Conservation (phyloP, 2,797 vertebrate species). For the Syngnathus rostellatus region DNA sequence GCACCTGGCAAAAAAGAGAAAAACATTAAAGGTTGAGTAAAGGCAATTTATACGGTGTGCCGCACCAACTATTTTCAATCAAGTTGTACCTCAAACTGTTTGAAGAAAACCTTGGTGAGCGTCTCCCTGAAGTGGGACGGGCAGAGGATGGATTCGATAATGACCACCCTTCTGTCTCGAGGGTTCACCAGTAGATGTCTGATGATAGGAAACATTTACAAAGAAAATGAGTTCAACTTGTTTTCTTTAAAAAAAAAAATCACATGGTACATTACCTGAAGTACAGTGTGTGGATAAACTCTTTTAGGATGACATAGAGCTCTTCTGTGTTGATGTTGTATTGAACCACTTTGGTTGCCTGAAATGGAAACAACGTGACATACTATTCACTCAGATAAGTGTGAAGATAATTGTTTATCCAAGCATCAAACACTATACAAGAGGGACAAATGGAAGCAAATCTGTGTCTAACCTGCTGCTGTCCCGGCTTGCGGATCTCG, state of each 20-base stretch:
- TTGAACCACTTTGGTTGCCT: constrained; percentile 90
- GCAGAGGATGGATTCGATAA: constrained; percentile 92
- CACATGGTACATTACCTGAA: constrained; percentile 77
- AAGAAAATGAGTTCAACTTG: background rate
- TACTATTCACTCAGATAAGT: background rate
- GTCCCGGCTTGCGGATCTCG: constrained; percentile 83
- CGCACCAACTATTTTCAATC: background rate
- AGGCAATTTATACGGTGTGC: background rate
- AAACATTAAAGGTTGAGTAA: background rate
- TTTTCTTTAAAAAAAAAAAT: background rate
- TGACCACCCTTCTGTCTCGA: constrained; percentile 91
- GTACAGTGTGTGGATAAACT: constrained; percentile 95
- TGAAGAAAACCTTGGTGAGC: constrained; percentile 92
- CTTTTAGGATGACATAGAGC: constrained; percentile 91
- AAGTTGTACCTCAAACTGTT: constrained; percentile 87
- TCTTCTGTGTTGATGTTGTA: constrained; percentile 98
- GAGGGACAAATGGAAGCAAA: background rate
- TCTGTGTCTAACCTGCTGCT: constrained; percentile 71
- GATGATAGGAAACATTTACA: background rate
- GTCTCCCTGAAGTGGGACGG: constrained; percentile 98
- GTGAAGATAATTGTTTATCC: no score
- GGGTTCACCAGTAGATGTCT: constrained; percentile 97
- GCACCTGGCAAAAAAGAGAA: constrained; percentile 70
- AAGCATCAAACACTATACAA: background rate
- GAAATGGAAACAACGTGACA: constrained; percentile 21